Evolutionary conservation across 2,888 invertebrate genomes (phyloP).

Genomic region (Pollenia amentaria): DNA sequence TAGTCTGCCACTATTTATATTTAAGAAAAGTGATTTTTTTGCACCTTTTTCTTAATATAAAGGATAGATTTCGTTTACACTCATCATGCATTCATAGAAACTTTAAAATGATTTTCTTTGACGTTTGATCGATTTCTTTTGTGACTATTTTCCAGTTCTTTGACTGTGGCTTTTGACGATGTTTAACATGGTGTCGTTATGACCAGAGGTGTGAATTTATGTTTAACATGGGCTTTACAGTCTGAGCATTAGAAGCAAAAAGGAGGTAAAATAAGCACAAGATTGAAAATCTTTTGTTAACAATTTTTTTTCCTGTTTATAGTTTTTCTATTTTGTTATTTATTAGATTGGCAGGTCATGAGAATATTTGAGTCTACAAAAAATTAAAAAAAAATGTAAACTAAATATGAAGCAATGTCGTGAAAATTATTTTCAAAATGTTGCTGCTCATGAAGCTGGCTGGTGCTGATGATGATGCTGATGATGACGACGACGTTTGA

Average conservation of each 20-base stretch:
- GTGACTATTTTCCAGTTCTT: constrained; percentile 55
- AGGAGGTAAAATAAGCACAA: constrained; percentile 10
- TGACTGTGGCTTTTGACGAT: constrained; percentile 64
- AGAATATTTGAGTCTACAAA: constrained; percentile 71
- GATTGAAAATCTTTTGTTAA: constrained; percentile 66
- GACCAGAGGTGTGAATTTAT: constrained; percentile 76
- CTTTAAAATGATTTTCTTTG: constrained; percentile 70
- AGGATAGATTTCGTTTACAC: constrained; percentile 44
- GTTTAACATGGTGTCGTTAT: constrained; percentile 74
- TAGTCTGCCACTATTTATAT: constrained; percentile 62
- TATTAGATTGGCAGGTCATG: constrained; percentile 75
- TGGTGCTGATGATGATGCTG: constrained; percentile 44
- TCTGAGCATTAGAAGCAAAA: constrained; percentile 46
- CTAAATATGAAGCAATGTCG: constrained; percentile 74
- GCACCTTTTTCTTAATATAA: constrained; percentile 18
- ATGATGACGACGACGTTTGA: constrained; percentile 64
- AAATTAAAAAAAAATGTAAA: constrained; percentile 42
- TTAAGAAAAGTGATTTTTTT: constrained; percentile 65
- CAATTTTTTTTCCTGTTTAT: constrained; percentile 48
- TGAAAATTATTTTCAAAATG: constrained; percentile 74
- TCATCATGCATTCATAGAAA: constrained; percentile 37
- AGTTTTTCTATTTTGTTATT: constrained; percentile 65
- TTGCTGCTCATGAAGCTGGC: constrained; percentile 57
- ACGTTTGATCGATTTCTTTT: constrained; percentile 77
- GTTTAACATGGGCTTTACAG: constrained; percentile 71